Base-by-base conservation (phyloP, 2,113 vertebrate species). In the Leptosomus discolor region DNA sequence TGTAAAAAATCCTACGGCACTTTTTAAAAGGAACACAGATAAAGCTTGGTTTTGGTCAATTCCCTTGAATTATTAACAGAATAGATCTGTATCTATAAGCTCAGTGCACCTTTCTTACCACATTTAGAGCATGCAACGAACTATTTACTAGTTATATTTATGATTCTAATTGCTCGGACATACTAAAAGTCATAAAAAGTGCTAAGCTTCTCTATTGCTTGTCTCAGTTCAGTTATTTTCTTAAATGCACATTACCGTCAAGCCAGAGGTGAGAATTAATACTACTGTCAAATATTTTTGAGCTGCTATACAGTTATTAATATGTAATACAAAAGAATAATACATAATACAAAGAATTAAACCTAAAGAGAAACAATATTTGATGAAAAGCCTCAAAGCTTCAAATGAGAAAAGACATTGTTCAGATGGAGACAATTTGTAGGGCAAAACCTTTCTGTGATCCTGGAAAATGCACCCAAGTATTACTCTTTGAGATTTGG, bases 171-270 rank as follows among this genome's bases (percentile, higher is more conserved):
- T n/a, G n/a, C n/a, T n/a, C n/a, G n/a, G n/a, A n/a, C n/a, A n/a
- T n/a, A n/a, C n/a, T 8, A 16, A 11, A 61, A 77, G 12, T 60
- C 3, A 68, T 12, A 37, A 64, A 27, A 80, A 39, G 7, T 54
- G 54, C 14, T 16, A 30, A 70, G 11, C 9, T 82, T 85, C 95
- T 45, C 54, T 88, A 80, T 23, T 68, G 61, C 51, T 91, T 74
- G 14, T 50, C 65, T 83, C 65, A 76, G 51, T 80, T 95, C 73
- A 95, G 45, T 92, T 92, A 60, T 78, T 92, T 96, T 90, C 88
- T 88, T 46, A 67, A 77, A 57, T 21, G 2, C 12, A 48, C 13
- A 6, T 41, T 58, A 92, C 15, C 50, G 36, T 46, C 63, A 94
- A 84, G 83, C 23, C 77, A 88, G 73, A 83, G 81, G 80, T 95